These are phyloP conservation scores for Bathynomus jamesi DNA, from an alignment of 1,140 invertebrate genomes.

Conservation along the genomic window DNA sequence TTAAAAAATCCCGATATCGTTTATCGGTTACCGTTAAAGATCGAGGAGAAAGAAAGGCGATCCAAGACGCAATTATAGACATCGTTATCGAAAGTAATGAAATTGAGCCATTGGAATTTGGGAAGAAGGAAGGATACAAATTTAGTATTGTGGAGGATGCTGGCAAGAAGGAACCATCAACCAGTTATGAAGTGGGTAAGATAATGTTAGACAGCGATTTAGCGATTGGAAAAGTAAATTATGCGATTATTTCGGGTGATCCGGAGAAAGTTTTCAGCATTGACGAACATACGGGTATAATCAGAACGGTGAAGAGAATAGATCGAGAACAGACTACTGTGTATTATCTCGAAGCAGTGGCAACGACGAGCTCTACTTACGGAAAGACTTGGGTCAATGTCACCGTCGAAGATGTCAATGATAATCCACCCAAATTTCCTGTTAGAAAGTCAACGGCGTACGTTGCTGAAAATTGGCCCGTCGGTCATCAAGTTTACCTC, in stretches of 20 bases:
- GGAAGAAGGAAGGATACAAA: slow-evolving; percentile 54
- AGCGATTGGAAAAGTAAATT: slow-evolving; percentile 50
- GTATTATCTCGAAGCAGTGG: slow-evolving; percentile 70
- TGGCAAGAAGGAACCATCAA: slow-evolving; percentile 48
- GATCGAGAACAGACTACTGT: slow-evolving; percentile 71
- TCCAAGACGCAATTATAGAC: slow-evolving; percentile 69
- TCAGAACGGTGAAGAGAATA: slow-evolving; percentile 67
- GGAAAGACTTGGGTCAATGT: slow-evolving; percentile 69
- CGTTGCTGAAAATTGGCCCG: slow-evolving; percentile 71
- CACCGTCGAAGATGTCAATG: slow-evolving; percentile 80
- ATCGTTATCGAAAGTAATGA: slow-evolving; percentile 60
- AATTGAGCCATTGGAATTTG: slow-evolving; percentile 34
- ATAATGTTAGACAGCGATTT: slow-evolving; percentile 52
- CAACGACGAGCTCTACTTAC: slow-evolving; percentile 56
- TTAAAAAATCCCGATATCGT: slow-evolving; percentile 59
- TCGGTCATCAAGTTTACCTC: slow-evolving; percentile 83
- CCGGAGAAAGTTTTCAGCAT: slow-evolving; percentile 67
- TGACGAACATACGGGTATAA: slow-evolving; percentile 64
- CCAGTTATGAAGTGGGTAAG: slow-evolving; percentile 63
- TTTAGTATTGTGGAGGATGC: slow-evolving; percentile 72
- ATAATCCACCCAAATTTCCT: slow-evolving; percentile 77
- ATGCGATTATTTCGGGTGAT: slow-evolving; percentile 77
- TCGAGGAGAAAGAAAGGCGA: slow-evolving; percentile 59
- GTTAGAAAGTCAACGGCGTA: slow-evolving; percentile 67
- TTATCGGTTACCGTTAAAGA: slow-evolving; percentile 69